A percentile compares a stretch with the other conserved stretches of the same genome.
Conservation (phyloP, 2,797 vertebrate species). For the Rhabdophis nuchalis region DNA sequence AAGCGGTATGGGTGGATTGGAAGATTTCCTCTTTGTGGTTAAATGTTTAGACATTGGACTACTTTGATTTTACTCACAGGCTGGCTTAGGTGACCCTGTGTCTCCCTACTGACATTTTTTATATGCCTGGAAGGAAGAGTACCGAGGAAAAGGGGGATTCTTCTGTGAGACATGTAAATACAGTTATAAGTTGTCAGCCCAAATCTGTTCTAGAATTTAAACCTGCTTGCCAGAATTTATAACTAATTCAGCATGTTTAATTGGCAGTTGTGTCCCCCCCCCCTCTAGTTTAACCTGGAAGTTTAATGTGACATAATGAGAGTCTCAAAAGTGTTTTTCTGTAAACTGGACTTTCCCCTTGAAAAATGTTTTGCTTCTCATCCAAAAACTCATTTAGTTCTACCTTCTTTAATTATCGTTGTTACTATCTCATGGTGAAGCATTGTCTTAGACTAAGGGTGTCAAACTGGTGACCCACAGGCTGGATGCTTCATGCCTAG, state of each 20-base stretch:
- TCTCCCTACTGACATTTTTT: constrained; percentile 72
- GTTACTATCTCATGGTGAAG: neutral
- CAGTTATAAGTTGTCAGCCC: constrained; percentile 61
- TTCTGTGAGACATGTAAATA: constrained; percentile 66
- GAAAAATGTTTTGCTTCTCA: neutral
- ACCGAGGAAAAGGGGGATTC: constrained; percentile 71
- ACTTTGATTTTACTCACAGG: constrained; percentile 78
- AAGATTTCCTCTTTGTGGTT: constrained; percentile 81
- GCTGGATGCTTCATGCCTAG: rapidly evolving
- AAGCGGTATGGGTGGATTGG: constrained; percentile 74
- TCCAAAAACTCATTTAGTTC: neutral
- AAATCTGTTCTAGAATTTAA: constrained; percentile 30
- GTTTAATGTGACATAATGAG: constrained; percentile 1
- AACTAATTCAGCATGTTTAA: constrained; percentile 60
- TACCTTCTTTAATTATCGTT: neutral
- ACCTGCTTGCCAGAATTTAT: constrained; percentile 35
- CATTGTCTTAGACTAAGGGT: neutral
- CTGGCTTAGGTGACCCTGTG: constrained; percentile 76
- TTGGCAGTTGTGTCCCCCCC: constrained; percentile 60
- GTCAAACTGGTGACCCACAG: rapidly evolving
- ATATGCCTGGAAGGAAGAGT: constrained; percentile 68
- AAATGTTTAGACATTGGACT: constrained; percentile 84
- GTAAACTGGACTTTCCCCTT: neutral
- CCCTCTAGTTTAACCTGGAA: constrained; percentile 59
- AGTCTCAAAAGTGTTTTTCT: neutral